Conservation (phyloP, 2,113 vertebrate species). For the Odontophorus gujanensis region DNA sequence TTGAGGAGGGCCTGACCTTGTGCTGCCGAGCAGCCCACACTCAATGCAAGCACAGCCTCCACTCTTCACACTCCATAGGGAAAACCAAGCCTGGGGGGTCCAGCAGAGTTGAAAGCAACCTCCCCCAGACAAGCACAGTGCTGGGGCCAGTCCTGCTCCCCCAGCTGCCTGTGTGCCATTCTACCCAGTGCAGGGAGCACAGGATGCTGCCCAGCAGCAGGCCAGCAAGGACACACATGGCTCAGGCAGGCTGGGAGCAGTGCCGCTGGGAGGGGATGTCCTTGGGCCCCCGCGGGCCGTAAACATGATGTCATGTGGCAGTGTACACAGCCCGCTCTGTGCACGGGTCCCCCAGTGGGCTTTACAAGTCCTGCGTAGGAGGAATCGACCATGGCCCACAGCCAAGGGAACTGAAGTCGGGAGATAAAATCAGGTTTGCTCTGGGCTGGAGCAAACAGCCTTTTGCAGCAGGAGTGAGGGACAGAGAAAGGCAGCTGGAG, state of each 20-base stretch:
- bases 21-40: not conserved
- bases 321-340: conserved; percentile 47
- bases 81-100: not conserved
- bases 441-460: conserved; percentile 64
- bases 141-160: not conserved
- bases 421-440: conserved; percentile 77
- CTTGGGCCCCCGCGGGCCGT: conserved; percentile 38
- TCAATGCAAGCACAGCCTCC: not conserved
- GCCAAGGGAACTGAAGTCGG: conserved; percentile 67
- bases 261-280: conserved; percentile 15
- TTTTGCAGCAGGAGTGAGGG: conserved; percentile 18
- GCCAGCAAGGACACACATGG: not conserved
- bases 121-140: accelerated
- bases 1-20: not conserved
- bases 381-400: conserved; percentile 46
- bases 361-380: conserved; percentile 69
- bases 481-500: not conserved
- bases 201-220: not conserved
- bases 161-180: accelerated
- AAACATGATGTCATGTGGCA: conserved; percentile 64
- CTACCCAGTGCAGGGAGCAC: not conserved
- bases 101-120: not conserved
- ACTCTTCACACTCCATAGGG: not conserved
- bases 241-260: not conserved
- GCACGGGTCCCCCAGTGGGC: conserved; percentile 32